A percentile compares a stretch with the other conserved stretches of the same genome.
Evolutionary conservation across 1,140 invertebrate species (phyloP).

Genomic region (Temnothorax nylanderi): DNA sequence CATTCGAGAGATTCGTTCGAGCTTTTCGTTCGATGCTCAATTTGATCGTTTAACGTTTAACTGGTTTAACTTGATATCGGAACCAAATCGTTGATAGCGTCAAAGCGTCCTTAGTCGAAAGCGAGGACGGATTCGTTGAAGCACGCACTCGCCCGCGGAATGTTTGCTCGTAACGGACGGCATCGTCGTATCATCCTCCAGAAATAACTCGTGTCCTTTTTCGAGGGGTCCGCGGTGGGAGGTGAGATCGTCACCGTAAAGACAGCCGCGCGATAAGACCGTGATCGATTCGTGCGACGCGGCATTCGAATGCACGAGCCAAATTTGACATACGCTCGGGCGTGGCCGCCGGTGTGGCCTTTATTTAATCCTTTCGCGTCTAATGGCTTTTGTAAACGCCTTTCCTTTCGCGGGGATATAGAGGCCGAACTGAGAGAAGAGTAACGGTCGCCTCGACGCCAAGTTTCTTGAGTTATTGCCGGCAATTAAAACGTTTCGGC

Average conservation of each 20-base stretch:
- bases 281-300: conserved; percentile 45
- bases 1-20: not conserved
- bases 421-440: not conserved
- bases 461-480: conserved; percentile 7
- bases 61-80: not conserved
- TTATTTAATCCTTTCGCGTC: conserved; percentile 42
- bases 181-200: conserved; percentile 54
- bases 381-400: conserved; percentile 31
- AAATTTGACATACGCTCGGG: conserved; percentile 44
- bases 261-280: conserved; percentile 51
- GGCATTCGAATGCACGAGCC: not conserved
- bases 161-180: conserved; percentile 53
- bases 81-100: not conserved
- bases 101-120: conserved; percentile 17
- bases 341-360: conserved; percentile 47
- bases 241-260: conserved; percentile 68
- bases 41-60: not conserved
- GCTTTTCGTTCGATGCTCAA: not conserved
- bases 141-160: not conserved
- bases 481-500: conserved; percentile 1
- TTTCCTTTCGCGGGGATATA: not conserved
- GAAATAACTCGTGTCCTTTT: conserved; percentile 61
- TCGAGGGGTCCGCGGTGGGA: conserved; percentile 34
- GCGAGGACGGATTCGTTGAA: conserved; percentile 27
- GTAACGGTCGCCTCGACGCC: not conserved